Base-by-base conservation (phyloP, 1,140 invertebrate species). In the Caerostris extrusa region DNA sequence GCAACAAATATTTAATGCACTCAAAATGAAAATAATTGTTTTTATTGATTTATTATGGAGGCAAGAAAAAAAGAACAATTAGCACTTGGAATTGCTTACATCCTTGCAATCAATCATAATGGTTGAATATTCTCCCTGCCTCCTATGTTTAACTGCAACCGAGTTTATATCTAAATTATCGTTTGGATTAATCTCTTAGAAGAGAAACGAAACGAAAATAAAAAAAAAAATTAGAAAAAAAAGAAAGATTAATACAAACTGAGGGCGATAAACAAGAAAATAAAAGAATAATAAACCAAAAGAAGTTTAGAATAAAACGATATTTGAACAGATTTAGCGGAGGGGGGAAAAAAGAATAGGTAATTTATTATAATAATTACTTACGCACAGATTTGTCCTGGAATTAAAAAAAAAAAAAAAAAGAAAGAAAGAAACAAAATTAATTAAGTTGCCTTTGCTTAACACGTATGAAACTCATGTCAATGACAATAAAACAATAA, bases 321-420 rank as follows among this genome's bases (percentile, higher is more conserved):
- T 77, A 77, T 77, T 53, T 77, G 71, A 34, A 77, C 10, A 77
- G 10, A 77, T 77, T 53, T 77, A 8, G 71, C 50, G 12, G 69
- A 50, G 3, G 71, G 34, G 0, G 34, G 2, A 34, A 34, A 77
- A 50, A 5, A 77, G 71, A 77, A 77, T 77, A 34, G 71, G 50
- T 77, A 77, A 77, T 77, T 77, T 77, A 77, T 77, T 77, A 77
- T 53, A 77, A 77, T 77, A 77, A 77, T 77, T 77, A 77, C 71
- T 77, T 77, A 53, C 10, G 34, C 34, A 50, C 71, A 77, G 71
- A 77, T 77, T 77, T 50, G 50, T 34, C 34, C 71, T 12, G 10
- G 10, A 77, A 77, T 3, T 50, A 34, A 34, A 77, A 14, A 64
- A 64, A 5, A 17, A 17, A 10, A 14, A 53, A 53, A 7, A 53